Conservation (phyloP, 35 echinoderm and acorn worm genomes). For the Chiridota heheva region DNA sequence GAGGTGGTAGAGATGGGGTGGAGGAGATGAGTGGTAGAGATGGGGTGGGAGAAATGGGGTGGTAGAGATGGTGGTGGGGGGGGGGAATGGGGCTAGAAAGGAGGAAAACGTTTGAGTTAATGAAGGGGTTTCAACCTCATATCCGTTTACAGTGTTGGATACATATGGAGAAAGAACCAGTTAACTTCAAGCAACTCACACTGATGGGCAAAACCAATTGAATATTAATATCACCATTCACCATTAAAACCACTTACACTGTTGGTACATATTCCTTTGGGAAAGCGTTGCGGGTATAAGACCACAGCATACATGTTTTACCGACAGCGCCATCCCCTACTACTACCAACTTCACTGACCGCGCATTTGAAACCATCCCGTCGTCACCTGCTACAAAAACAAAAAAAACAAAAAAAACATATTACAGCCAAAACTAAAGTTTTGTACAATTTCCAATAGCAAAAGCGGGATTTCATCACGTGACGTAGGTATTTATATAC, state of each 20-base stretch:
- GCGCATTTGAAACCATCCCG: slow-evolving; percentile 64
- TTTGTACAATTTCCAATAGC: too few relatives aligned
- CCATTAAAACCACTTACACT: slow-evolving; percentile 69
- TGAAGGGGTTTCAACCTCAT: background rate
- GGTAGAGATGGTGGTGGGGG: background rate
- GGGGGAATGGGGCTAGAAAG: background rate
- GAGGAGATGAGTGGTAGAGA: too few relatives aligned
- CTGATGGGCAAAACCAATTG: background rate
- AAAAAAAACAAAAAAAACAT: background rate
- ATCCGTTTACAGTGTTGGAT: background rate
- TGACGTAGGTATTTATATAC: too few relatives aligned
- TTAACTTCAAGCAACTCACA: background rate
- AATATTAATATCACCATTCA: background rate
- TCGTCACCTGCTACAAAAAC: slow-evolving; percentile 25
- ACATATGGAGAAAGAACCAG: background rate
- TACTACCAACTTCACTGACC: slow-evolving; percentile 91
- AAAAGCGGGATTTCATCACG: too few relatives aligned
- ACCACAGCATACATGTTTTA: slow-evolving; percentile 99
- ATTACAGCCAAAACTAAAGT: too few relatives aligned
- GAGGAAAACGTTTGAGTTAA: background rate
- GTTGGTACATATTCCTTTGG: slow-evolving; percentile 99
- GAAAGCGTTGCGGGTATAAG: slow-evolving; percentile 96
- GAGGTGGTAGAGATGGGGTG: too few relatives aligned
- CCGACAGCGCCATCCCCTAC: slow-evolving; percentile 99
- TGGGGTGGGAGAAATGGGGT: too few relatives aligned